A percentile compares a stretch with the other conserved stretches of the same genome.
Evolutionary conservation across 1,140 invertebrate genomes (phyloP).

Genomic region (Calycopis cecrops): DNA sequence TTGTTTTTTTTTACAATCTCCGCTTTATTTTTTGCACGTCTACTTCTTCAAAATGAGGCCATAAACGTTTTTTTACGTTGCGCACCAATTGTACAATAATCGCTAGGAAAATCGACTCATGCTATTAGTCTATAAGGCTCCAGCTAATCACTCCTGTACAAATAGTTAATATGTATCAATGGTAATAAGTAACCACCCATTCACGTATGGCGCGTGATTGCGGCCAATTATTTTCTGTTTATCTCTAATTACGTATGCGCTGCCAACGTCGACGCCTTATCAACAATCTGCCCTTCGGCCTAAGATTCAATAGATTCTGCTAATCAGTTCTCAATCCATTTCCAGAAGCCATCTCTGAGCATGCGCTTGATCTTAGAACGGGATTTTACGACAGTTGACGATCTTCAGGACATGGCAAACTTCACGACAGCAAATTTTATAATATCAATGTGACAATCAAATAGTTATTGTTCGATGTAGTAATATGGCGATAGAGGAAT

Average conservation of each 20-base stretch:
- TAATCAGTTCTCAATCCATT: conserved; percentile 66
- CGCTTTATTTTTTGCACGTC: too few relatives aligned
- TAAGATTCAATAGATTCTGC: conserved; percentile 62
- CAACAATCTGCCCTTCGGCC: conserved; percentile 68
- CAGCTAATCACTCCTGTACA: too few relatives aligned
- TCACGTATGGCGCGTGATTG: conserved; percentile 60
- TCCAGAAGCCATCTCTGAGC: conserved; percentile 49
- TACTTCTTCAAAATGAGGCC: too few relatives aligned
- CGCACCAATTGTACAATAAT: too few relatives aligned
- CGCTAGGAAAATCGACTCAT: too few relatives aligned
- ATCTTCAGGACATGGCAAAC: conserved; percentile 3
- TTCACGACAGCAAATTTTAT: conserved; percentile 4
- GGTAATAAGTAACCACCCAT: conserved; percentile 34
- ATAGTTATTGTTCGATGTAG: not conserved
- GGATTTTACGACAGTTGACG: conserved; percentile 24
- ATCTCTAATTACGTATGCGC: conserved; percentile 73
- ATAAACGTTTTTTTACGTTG: too few relatives aligned
- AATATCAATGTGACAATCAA: conserved; percentile 2
- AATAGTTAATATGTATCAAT: conserved; percentile 7
- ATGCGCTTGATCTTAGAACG: conserved; percentile 22
- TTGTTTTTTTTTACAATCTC: too few relatives aligned
- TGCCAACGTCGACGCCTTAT: conserved; percentile 62
- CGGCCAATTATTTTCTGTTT: conserved; percentile 74
- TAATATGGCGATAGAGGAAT: too few relatives aligned
- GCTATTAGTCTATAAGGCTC: too few relatives aligned